These are phyloP conservation scores for Subacronicta megacephala DNA, from an alignment of 2,888 invertebrate genomes.

Conservation along the genomic window DNA sequence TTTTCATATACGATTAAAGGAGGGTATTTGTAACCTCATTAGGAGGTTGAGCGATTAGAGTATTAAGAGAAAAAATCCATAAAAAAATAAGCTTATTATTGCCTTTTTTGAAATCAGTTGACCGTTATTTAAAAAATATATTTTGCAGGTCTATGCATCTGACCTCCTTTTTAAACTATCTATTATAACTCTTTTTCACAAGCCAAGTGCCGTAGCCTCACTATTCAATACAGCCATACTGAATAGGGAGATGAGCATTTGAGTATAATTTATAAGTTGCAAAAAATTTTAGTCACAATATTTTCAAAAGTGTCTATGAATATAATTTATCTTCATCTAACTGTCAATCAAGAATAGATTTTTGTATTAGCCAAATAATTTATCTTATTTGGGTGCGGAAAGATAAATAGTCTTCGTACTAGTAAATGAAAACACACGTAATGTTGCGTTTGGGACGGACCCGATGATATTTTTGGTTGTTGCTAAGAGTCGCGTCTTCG, in stretches of 20 bases:
- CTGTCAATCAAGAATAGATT: slow-evolving; percentile 44
- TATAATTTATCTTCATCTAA: slow-evolving; percentile 38
- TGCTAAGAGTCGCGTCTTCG: too few relatives aligned
- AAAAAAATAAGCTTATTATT: too few relatives aligned
- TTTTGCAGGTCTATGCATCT: not conserved
- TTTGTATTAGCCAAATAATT: slow-evolving; percentile 27
- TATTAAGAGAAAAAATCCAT: too few relatives aligned
- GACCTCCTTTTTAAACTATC: not conserved
- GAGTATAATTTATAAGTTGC: slow-evolving; percentile 1
- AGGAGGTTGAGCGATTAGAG: too few relatives aligned
- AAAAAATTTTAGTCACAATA: slow-evolving; percentile 47
- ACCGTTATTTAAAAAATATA: too few relatives aligned
- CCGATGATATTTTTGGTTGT: too few relatives aligned
- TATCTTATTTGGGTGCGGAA: slow-evolving; percentile 20
- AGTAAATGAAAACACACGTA: slow-evolving; percentile 30
- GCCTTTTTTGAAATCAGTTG: too few relatives aligned
- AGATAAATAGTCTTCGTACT: slow-evolving; percentile 19
- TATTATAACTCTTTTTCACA: slow-evolving; percentile 1
- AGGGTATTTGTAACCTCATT: too few relatives aligned
- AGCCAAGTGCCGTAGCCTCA: slow-evolving; percentile 2
- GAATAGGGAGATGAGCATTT: slow-evolving; percentile 11
- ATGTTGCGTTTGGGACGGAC: not conserved
- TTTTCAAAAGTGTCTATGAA: slow-evolving; percentile 32
- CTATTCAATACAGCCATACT: slow-evolving; percentile 1
- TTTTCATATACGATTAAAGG: too few relatives aligned